These are phyloP conservation scores for Anolis carolinensis DNA, from an alignment of 2,113 vertebrate species.

Conservation along the genomic window DNA sequence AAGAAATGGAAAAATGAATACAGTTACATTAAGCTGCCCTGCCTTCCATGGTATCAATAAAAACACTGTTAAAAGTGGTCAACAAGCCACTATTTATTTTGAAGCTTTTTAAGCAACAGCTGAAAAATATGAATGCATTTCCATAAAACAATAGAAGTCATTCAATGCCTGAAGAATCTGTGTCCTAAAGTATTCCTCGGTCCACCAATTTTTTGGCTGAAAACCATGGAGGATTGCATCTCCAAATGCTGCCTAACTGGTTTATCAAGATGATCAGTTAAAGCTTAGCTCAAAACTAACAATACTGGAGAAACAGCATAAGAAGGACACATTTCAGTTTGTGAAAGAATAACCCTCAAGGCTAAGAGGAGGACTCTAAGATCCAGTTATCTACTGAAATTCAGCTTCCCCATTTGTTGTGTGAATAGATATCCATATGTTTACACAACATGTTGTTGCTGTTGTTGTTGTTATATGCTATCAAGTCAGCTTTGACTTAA, in stretches of 20 bases:
- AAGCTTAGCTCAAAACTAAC: slow-evolving; percentile 5
- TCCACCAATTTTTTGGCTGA: slow-evolving; percentile 27
- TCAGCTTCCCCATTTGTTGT: neutral
- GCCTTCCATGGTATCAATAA: neutral
- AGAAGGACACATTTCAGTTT: neutral
- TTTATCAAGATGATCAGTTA: slow-evolving; percentile 17
- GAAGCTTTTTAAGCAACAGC: neutral
- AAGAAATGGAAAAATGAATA: neutral
- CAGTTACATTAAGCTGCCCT: neutral
- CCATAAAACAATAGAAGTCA: slow-evolving; percentile 28
- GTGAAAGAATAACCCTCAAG: neutral
- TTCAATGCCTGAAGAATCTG: slow-evolving; percentile 44
- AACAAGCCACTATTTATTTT: slow-evolving; percentile 14
- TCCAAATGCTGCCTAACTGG: slow-evolving; percentile 11
- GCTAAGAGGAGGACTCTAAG: slow-evolving; percentile 14
- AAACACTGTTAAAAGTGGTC: neutral
- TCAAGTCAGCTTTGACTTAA: too few species aligned
- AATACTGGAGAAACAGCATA: slow-evolving; percentile 16
- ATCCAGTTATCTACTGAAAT: neutral
- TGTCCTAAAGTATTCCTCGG: slow-evolving; percentile 28
- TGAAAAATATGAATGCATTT: slow-evolving; percentile 34
- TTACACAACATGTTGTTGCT: too few species aligned
- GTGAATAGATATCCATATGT: neutral
- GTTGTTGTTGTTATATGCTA: too few species aligned
- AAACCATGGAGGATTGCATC: neutral